Evolutionary conservation across 2,113 vertebrate species (phyloP).

Genomic region (Vidua macroura): DNA sequence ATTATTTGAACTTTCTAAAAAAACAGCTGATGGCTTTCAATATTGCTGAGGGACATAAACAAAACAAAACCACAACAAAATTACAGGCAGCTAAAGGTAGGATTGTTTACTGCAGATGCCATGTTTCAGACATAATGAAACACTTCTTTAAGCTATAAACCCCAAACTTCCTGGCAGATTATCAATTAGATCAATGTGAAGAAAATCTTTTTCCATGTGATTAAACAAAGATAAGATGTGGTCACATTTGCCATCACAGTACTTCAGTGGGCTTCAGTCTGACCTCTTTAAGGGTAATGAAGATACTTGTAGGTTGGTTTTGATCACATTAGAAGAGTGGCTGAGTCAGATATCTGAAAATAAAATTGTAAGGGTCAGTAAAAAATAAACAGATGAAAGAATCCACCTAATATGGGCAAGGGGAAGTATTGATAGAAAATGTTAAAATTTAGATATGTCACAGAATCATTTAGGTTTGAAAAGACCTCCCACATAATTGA

Average conservation of each 20-base stretch:
- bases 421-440: not conserved
- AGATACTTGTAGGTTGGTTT: not conserved
- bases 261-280: not conserved
- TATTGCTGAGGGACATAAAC: fast-evolving
- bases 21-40: not conserved
- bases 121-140: not conserved
- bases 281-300: not conserved
- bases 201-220: not conserved
- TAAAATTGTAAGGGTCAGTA: not conserved
- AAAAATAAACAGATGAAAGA: not conserved
- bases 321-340: not conserved
- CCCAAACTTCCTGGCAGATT: not conserved
- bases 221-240: not conserved
- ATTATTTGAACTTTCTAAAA: not conserved
- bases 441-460: not conserved
- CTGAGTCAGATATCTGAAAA: not conserved
- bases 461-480: not conserved
- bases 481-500: not conserved
- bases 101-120: not conserved
- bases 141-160: not conserved
- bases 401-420: not conserved
- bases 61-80: not conserved
- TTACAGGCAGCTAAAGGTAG: not conserved
- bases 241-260: not conserved
- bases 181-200: not conserved